These are phyloP conservation scores for Cenopis cana DNA, from an alignment of 2,888 invertebrate species.

Conservation along the genomic window DNA sequence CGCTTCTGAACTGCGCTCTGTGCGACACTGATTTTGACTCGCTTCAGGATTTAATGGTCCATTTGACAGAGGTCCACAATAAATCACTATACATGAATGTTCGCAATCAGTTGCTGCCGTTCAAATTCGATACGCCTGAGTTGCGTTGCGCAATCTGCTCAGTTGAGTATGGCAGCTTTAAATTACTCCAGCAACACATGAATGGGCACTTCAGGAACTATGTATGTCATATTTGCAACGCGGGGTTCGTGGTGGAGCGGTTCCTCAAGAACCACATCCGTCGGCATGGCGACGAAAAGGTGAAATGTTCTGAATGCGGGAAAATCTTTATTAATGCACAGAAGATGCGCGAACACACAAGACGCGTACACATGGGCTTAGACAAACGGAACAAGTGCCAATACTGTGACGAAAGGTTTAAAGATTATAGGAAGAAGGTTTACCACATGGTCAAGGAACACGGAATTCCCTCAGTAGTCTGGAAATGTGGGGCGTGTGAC, in stretches of 20 bases:
- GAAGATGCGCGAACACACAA: slow-evolving; percentile 51
- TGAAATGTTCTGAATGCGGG: slow-evolving; percentile 62
- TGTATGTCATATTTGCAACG: slow-evolving; percentile 61
- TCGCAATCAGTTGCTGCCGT: slow-evolving; percentile 66
- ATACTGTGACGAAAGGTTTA: slow-evolving; percentile 60
- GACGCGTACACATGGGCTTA: slow-evolving; percentile 50
- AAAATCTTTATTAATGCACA: slow-evolving; percentile 56
- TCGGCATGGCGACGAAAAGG: slow-evolving; percentile 60
- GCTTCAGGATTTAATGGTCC: slow-evolving; percentile 57
- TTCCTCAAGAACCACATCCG: slow-evolving; percentile 56
- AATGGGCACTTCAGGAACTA: slow-evolving; percentile 67
- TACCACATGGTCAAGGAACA: slow-evolving; percentile 66
- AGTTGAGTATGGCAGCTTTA: slow-evolving; percentile 60
- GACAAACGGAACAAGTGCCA: slow-evolving; percentile 60
- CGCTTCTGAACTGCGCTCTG: slow-evolving; percentile 60
- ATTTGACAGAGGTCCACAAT: slow-evolving; percentile 56
- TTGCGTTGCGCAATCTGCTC: slow-evolving; percentile 63
- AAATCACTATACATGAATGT: slow-evolving; percentile 57
- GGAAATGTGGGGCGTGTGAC: slow-evolving; percentile 67
- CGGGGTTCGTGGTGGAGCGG: slow-evolving; percentile 59
- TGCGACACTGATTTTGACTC: slow-evolving; percentile 55
- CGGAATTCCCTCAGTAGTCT: slow-evolving; percentile 56
- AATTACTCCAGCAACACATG: slow-evolving; percentile 70
- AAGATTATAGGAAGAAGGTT: slow-evolving; percentile 64
- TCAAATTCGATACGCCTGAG: slow-evolving; percentile 64